These are phyloP conservation scores for Andrena trimmerana DNA, from an alignment of 2,888 invertebrate genomes.

Conservation along the genomic window DNA sequence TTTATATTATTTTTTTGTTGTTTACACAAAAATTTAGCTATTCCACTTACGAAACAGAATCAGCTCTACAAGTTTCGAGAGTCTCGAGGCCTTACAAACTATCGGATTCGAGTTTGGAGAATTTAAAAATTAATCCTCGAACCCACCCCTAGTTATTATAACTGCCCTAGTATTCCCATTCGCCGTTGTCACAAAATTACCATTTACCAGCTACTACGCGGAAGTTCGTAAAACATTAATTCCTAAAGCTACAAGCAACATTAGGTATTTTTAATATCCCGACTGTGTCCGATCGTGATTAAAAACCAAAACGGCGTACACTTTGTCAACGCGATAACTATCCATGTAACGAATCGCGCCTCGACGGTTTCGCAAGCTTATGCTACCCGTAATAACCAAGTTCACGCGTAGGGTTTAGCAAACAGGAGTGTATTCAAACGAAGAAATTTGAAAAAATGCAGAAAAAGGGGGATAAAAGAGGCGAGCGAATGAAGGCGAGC, in stretches of 20 bases:
- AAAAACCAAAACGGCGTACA: background rate
- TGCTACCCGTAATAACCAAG: too few species aligned
- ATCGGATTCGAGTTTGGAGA: too few species aligned
- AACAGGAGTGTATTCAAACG: too few species aligned
- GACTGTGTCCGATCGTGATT: background rate
- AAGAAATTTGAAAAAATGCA: background rate
- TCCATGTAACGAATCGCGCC: background rate
- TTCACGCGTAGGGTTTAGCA: too few species aligned
- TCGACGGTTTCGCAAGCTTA: background rate
- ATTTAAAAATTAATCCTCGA: too few species aligned
- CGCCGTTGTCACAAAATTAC: background rate
- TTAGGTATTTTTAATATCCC: background rate
- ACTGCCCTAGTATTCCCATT: background rate
- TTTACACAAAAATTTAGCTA: too few species aligned
- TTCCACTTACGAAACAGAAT: too few species aligned
- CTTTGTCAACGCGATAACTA: constrained; percentile 6
- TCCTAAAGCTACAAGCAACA: background rate
- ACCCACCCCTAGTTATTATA: background rate
- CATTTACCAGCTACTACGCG: too few species aligned
- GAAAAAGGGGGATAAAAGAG: background rate
- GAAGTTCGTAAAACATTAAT: background rate
- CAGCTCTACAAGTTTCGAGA: too few species aligned
- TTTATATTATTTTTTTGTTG: too few species aligned
- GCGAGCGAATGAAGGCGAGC: background rate
- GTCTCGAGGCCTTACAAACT: too few species aligned